Evolutionary conservation across 2,113 vertebrate genomes (phyloP).

Genomic region (Anhinga rufa): DNA sequence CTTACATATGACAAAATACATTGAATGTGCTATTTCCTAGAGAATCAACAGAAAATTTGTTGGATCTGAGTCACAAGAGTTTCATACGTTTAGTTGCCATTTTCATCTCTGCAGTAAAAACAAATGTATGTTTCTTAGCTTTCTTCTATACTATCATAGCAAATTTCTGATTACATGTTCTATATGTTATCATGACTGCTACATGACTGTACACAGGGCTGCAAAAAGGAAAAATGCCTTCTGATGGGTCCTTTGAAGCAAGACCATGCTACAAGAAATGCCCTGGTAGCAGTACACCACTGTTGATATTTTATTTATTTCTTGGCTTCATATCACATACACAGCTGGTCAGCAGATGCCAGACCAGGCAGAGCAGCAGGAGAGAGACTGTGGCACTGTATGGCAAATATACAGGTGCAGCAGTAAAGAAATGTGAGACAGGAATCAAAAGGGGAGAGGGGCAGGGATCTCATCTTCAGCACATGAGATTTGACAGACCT

Average conservation of each 20-base stretch:
- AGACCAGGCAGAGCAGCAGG: background rate
- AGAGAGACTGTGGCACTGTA: background rate
- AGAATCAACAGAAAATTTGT: background rate
- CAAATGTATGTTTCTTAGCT: background rate
- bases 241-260: background rate
- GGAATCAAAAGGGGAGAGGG: background rate
- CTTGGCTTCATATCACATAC: background rate
- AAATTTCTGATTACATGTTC: background rate
- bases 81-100: background rate
- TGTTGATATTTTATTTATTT: background rate
- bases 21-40: background rate
- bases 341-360: background rate
- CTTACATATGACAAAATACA: background rate
- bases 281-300: background rate
- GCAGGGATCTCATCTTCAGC: background rate
- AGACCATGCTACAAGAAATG: background rate
- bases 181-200: background rate
- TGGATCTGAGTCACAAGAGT: background rate
- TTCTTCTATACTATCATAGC: background rate
- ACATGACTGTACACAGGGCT: background rate
- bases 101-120: background rate
- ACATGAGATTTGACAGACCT: accelerated
- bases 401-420: background rate
- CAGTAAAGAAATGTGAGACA: background rate
- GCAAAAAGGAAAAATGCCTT: background rate